Evolutionary conservation across 2,113 vertebrate species (phyloP).

Genomic region (Heterotis niloticus): DNA sequence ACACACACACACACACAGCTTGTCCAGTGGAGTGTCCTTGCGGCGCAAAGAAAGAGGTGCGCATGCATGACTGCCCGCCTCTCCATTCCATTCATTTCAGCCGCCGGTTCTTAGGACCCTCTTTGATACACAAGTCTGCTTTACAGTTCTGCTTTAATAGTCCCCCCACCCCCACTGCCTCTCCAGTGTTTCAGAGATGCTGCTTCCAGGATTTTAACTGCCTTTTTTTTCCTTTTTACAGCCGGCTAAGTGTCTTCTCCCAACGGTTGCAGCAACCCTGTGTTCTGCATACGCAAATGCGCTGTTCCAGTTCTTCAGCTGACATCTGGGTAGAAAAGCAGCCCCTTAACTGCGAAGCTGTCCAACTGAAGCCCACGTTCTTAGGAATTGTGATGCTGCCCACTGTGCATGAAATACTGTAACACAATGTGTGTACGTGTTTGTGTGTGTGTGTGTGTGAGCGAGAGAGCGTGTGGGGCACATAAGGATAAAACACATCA

Average conservation of each 20-base stretch:
- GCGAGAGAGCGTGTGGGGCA: background rate
- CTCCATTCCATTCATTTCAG: slow-evolving; percentile 72
- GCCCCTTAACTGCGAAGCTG: no score
- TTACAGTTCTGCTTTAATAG: slow-evolving; percentile 45
- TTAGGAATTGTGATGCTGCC: slow-evolving; percentile 31
- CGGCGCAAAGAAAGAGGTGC: slow-evolving; percentile 40
- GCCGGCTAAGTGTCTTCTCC: slow-evolving; percentile 25
- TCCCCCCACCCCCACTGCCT: background rate
- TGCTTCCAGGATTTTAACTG: slow-evolving; percentile 41
- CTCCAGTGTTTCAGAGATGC: slow-evolving; percentile 36
- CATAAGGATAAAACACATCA: slow-evolving; percentile 21
- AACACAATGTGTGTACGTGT: slow-evolving; percentile 40
- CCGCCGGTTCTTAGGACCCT: slow-evolving; percentile 41
- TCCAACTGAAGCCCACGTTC: no score
- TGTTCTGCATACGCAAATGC: background rate
- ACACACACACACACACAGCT: background rate
- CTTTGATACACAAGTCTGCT: slow-evolving; percentile 37
- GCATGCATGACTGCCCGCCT: slow-evolving; percentile 67
- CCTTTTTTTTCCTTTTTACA: background rate
- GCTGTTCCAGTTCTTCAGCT: background rate
- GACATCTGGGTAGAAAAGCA: background rate
- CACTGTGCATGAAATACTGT: slow-evolving; percentile 28
- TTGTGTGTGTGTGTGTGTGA: no score
- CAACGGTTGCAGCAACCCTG: slow-evolving; percentile 25
- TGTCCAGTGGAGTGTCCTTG: slow-evolving; percentile 39